Evolutionary conservation across 1,140 invertebrate species (phyloP).

Genomic region (Leptinotarsa texana): DNA sequence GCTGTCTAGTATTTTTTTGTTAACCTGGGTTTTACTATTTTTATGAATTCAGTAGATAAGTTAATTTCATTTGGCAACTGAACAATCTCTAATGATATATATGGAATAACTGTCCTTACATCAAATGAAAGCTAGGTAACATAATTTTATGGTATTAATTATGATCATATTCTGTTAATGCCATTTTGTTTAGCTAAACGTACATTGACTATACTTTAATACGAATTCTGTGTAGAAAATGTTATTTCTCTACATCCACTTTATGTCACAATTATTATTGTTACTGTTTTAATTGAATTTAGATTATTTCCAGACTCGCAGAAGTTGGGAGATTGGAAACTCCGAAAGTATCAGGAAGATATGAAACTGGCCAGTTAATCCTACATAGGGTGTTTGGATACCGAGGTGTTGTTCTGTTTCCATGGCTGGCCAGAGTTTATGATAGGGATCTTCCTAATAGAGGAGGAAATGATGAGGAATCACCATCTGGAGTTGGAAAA

Average conservation of each 20-base stretch:
- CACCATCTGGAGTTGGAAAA: conserved; percentile 65
- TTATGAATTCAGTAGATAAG: no score
- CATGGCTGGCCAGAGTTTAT: conserved; percentile 92
- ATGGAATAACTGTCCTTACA: no score
- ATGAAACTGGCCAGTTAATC: conserved; percentile 94
- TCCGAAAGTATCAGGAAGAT: conserved; percentile 85
- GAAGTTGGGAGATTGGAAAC: conserved; percentile 80
- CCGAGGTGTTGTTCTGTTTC: conserved; percentile 92
- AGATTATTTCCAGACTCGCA: conserved; percentile 62
- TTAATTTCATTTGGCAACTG: no score
- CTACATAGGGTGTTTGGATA: conserved; percentile 95
- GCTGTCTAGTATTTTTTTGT: no score
- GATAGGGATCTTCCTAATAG: conserved; percentile 79
- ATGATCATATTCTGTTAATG: no score
- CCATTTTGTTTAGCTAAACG: no score
- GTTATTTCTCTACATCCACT: no score
- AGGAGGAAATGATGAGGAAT: conserved; percentile 47
- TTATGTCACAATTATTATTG: neutral
- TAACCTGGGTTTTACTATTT: no score
- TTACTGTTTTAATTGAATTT: neutral
- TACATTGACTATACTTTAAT: neutral
- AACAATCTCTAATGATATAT: no score
- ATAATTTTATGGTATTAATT: no score
- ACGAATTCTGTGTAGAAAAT: neutral
- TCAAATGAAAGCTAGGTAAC: no score